Conservation (phyloP, 2,113 vertebrate species). For the Serilophus lunatus region DNA sequence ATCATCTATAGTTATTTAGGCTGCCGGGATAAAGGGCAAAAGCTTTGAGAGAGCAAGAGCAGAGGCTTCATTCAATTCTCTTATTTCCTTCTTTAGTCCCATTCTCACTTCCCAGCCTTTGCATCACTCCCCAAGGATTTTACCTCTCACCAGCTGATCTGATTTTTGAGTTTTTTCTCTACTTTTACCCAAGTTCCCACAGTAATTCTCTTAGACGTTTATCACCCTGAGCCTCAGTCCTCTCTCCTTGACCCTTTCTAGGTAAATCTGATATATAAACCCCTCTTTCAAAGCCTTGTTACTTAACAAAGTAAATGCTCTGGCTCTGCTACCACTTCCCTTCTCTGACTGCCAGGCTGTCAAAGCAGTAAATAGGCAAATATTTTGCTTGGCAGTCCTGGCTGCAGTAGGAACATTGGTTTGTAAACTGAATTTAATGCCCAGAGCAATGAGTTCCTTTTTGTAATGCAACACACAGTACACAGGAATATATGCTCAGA, state of each 20-base stretch:
- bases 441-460: neutral
- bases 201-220: neutral
- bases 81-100: neutral
- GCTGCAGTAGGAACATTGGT: neutral
- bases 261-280: neutral
- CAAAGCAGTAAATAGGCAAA: neutral
- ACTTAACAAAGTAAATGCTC: neutral
- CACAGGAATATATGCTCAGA: neutral
- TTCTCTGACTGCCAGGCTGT: neutral
- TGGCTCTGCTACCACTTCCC: neutral
- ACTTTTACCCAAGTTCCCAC: neutral
- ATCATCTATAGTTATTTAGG: neutral
- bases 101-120: neutral
- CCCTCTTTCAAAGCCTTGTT: neutral
- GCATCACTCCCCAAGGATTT: neutral
- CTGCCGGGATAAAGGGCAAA: neutral
- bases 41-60: neutral
- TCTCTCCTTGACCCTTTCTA: neutral
- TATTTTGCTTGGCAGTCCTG: conserved; percentile 1
- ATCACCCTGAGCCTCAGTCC: neutral
- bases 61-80: neutral
- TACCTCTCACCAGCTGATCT: neutral
- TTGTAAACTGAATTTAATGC: neutral
- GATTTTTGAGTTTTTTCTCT: neutral
- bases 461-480: neutral